Base-by-base conservation (phyloP, 2,113 vertebrate species). In the Grammomys surdaster region DNA sequence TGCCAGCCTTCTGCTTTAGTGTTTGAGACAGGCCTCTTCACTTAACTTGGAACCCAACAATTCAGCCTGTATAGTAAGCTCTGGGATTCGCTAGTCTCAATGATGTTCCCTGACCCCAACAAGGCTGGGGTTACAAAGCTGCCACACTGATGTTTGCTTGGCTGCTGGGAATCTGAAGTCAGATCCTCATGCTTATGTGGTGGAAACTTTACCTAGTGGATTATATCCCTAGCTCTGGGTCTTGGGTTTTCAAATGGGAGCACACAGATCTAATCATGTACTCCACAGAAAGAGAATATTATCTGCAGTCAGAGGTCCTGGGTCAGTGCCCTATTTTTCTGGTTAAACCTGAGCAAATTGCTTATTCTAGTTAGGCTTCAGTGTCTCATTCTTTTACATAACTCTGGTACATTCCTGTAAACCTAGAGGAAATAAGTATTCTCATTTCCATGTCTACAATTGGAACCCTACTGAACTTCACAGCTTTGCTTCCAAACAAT, bases 371-470 rank as follows among this genome's bases (percentile, higher is more conserved):
- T 12, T 80, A 73, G 86, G 7, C 7, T 92, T 96, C 24, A 58
- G n/a, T 51, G 69, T 81, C 77, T 91, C n/a, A 36, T 60, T 67
- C 26, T 88, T 94, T 77, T 54, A 93, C 10, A 33, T n/a, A 89
- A 81, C 12, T 17, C 17, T 91, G 26, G 86, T 72, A 86, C 65
- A 13, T 36, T 93, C 5, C 40, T 54, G 5, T 69, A 70, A 89
- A 81, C 82, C 58, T 80, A 65, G 70, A 77, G 56, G 73, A 94
- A 70, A 51, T 65, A 33, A 33, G 8, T 77, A 5, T 40, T 88
- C 40, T 95, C 12, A 77, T 70, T 89, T 96, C 7, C 17, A 2
- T 72, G 24, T 77, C 36, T 7, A 72, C 19, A 80, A 14, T 2
- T 92, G 22, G 40, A 56, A 4, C 7, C 2, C 77, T 67, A 43